These are phyloP conservation scores for Sebastes diaconus DNA, from an alignment of 2,797 vertebrate genomes.

Conservation along the genomic window DNA sequence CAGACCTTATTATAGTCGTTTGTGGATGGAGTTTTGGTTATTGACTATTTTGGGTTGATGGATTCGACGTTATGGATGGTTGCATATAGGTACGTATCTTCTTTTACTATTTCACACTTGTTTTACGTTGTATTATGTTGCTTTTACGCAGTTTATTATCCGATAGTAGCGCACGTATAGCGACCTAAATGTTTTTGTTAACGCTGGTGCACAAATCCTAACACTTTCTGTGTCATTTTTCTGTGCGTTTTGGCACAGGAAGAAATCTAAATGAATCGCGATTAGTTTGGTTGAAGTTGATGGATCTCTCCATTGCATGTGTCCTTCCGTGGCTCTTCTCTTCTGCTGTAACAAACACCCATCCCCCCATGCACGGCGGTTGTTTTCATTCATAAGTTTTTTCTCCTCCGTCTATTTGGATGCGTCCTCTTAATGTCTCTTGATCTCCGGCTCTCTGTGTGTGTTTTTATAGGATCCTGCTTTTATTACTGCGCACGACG, in stretches of 20 bases:
- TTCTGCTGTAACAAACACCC: conserved; percentile 74
- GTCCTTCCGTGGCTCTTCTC: conserved; percentile 40
- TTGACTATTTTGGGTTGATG: conserved; percentile 67
- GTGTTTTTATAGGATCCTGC: conserved; percentile 13
- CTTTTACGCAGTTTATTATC: background rate
- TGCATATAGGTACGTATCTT: conserved; percentile 80
- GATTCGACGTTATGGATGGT: conserved; percentile 81
- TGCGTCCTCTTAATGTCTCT: conserved; percentile 45
- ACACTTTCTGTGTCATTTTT: background rate
- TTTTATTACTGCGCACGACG: conserved; percentile 13
- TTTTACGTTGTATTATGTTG: background rate
- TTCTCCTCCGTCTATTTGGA: conserved; percentile 41
- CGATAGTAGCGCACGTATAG: background rate
- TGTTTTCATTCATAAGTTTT: conserved; percentile 98
- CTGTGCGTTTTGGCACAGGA: background rate
- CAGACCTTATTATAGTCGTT: conserved; percentile 35
- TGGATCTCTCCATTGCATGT: conserved; percentile 42
- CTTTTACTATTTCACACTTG: background rate
- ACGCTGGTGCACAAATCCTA: background rate
- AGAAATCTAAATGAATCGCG: background rate
- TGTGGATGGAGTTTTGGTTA: conserved; percentile 70
- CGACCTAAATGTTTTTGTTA: background rate
- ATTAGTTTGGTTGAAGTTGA: conserved; percentile 28
- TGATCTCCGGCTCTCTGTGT: conserved; percentile 26
- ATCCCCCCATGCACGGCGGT: conserved; percentile 74